These are phyloP conservation scores for Cacoxenus indagator DNA, from an alignment of 2,888 invertebrate genomes.

Conservation along the genomic window DNA sequence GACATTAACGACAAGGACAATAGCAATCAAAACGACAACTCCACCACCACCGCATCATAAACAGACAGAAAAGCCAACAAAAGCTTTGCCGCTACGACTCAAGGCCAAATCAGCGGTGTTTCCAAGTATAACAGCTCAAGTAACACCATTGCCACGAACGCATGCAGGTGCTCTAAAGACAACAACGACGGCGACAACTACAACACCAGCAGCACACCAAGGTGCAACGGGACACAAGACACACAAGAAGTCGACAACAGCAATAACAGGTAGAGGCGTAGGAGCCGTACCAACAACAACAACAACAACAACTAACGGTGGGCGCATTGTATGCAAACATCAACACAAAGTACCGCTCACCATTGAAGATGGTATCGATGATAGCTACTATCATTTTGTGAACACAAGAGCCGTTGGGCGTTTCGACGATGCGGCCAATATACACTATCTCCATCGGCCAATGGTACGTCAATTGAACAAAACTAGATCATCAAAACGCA, in stretches of 20 bases:
- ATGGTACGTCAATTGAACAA: conserved; percentile 46
- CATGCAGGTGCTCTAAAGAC: no score
- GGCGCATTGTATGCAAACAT: conserved; percentile 27
- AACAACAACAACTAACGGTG: background rate
- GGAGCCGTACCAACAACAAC: background rate
- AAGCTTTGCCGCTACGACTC: background rate
- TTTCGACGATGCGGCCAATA: conserved; percentile 37
- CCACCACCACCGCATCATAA: background rate
- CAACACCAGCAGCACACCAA: background rate
- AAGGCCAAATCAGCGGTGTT: background rate
- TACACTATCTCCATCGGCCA: conserved; percentile 51
- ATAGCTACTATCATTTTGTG: conserved; percentile 52
- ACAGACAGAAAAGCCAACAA: conserved; percentile 16
- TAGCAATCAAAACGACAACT: conserved; percentile 4
- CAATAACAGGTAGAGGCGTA: background rate
- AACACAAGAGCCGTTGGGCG: conserved; percentile 37
- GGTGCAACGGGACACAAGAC: no score
- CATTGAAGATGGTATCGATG: conserved; percentile 49
- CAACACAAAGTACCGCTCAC: conserved; percentile 52
- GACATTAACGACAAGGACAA: background rate
- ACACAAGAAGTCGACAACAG: background rate
- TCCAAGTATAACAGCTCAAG: background rate
- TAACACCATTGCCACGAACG: background rate
- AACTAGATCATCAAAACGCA: background rate
- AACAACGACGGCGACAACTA: background rate